phyloP scores from a whole-genome alignment of 2,797 vertebrate species.

The Gadopsis marmoratus region DNA sequence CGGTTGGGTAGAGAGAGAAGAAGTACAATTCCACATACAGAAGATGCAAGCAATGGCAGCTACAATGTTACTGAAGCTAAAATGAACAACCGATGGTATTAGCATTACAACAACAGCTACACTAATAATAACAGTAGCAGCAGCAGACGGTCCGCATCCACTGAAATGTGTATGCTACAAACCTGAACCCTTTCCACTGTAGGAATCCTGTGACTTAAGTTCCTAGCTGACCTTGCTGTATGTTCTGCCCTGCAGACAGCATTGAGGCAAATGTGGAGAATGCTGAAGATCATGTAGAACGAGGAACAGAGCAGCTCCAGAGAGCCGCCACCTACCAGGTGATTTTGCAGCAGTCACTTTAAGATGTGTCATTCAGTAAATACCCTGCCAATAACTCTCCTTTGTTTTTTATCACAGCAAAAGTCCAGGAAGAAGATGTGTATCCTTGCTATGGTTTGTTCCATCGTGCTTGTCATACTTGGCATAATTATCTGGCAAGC shows the following conservation, averaged over 20 bases:
- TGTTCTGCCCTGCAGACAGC: conserved; percentile 86
- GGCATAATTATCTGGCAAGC: conserved; percentile 85
- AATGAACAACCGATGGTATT: no score
- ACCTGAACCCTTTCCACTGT: no score
- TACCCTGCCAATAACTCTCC: not conserved
- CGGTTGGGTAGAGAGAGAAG: no score
- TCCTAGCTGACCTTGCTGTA: no score
- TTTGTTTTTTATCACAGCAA: conserved; percentile 84
- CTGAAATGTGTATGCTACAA: no score
- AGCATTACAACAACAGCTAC: no score
- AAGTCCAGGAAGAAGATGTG: conserved; percentile 99
- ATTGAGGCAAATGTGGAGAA: conserved; percentile 98
- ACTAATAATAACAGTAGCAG: no score
- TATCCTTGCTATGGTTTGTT: conserved; percentile 89
- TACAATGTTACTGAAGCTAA: no score
- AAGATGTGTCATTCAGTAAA: not conserved
- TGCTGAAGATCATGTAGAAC: conserved; percentile 95
- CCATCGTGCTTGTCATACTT: conserved; percentile 84
- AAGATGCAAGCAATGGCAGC: no score
- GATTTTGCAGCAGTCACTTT: conserved; percentile 22
- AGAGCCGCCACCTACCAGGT: conserved; percentile 94
- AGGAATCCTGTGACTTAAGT: no score
- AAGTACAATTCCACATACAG: no score
- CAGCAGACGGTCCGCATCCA: no score
- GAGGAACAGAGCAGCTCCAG: conserved; percentile 93